Conservation (phyloP, 2,113 vertebrate species). For the Sphaerodactylus townsendi region DNA sequence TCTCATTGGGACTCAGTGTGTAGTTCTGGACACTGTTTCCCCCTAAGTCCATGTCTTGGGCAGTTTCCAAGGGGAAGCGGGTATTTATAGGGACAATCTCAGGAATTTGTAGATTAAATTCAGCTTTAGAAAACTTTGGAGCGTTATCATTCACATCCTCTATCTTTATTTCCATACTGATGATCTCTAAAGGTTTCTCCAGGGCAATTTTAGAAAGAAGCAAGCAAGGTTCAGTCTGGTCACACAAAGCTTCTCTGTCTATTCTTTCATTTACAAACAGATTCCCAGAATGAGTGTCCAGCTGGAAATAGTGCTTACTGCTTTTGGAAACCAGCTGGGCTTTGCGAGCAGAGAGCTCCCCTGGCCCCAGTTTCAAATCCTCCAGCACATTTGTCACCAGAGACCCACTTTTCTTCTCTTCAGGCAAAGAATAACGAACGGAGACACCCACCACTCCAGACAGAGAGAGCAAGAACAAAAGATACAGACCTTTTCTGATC, state of each 20-base stretch:
- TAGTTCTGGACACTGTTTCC: slow-evolving; percentile 59
- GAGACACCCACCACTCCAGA: slow-evolving; percentile 13
- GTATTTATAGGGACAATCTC: slow-evolving; percentile 70
- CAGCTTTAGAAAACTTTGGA: slow-evolving; percentile 67
- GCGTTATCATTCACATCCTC: slow-evolving; percentile 74
- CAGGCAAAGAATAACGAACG: slow-evolving; percentile 47
- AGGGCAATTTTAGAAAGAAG: slow-evolving; percentile 63
- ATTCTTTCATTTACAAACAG: slow-evolving; percentile 68
- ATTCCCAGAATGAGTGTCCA: slow-evolving; percentile 65
- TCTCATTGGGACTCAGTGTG: not conserved
- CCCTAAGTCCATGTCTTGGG: slow-evolving; percentile 77
- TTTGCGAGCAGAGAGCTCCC: slow-evolving; percentile 20
- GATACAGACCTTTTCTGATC: slow-evolving; percentile 39
- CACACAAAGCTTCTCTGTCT: slow-evolving; percentile 61
- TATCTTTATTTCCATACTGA: slow-evolving; percentile 28
- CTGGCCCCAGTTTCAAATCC: slow-evolving; percentile 59
- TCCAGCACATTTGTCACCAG: slow-evolving; percentile 69
- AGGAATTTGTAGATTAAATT: slow-evolving; percentile 70
- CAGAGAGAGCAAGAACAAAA: slow-evolving; percentile 45
- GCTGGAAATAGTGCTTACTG: slow-evolving; percentile 58
- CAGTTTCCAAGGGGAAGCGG: slow-evolving; percentile 74
- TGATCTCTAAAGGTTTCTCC: slow-evolving; percentile 65
- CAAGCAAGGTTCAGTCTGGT: slow-evolving; percentile 69
- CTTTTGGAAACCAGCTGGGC: slow-evolving; percentile 53
- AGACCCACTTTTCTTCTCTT: slow-evolving; percentile 65